phyloP scores from a whole-genome alignment of 2,797 vertebrate species.

The Aplochiton taeniatus region DNA sequence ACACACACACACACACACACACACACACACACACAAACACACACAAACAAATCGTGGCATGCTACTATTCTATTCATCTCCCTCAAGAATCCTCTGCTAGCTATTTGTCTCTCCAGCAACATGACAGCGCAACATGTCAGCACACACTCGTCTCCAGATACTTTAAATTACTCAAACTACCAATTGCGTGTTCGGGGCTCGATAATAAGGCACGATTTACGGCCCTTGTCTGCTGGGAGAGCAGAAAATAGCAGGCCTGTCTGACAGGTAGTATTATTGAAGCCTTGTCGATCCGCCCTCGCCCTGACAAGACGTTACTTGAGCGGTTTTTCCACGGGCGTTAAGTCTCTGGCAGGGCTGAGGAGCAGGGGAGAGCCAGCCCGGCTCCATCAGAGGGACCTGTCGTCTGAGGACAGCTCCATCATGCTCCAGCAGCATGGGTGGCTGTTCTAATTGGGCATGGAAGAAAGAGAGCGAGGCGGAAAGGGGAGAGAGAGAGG shows the following conservation, averaged over 20 bases:
- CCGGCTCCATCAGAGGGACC: constrained; percentile 48
- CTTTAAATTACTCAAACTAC: constrained; percentile 57
- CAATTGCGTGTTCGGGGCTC: constrained; percentile 38
- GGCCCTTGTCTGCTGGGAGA: constrained; percentile 53
- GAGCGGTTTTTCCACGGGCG: constrained; percentile 52
- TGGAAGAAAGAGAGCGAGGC: neutral
- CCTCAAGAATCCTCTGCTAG: constrained; percentile 22
- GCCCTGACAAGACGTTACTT: constrained; percentile 77
- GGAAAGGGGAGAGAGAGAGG: neutral
- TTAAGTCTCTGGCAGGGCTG: constrained; percentile 48
- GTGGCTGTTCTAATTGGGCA: constrained; percentile 38
- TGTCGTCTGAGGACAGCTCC: constrained; percentile 56
- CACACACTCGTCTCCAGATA: constrained; percentile 33
- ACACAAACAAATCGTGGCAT: too few relatives aligned
- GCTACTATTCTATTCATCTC: constrained; percentile 8
- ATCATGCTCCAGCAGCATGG: constrained; percentile 51
- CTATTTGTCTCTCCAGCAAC: constrained; percentile 34
- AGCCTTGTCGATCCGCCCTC: constrained; percentile 67
- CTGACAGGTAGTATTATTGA: constrained; percentile 72
- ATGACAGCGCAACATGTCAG: constrained; percentile 45
- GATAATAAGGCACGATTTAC: constrained; percentile 70
- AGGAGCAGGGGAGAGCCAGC: constrained; percentile 19
- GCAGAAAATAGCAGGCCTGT: constrained; percentile 62
- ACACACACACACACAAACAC: neutral
- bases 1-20: neutral